Base-by-base conservation (phyloP, 1,140 invertebrate genomes). In the Pseudomyrmex concolor region DNA sequence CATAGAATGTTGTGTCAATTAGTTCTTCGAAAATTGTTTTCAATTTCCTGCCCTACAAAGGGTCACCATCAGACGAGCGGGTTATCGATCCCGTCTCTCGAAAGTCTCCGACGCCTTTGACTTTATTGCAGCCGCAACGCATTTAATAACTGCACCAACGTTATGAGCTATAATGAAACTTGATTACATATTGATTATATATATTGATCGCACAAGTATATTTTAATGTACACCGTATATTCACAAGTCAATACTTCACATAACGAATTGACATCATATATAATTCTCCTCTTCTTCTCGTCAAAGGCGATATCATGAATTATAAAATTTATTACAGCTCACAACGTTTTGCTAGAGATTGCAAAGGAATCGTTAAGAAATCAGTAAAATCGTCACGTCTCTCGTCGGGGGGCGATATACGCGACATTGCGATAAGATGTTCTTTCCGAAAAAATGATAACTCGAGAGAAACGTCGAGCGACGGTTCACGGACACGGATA, bases 301-400 rank as follows among this genome's bases (percentile, higher is more conserved):
- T 76, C n/a, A n/a, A 66, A 66, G 25, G 8, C 7, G 13, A 19
- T 19, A 55, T 66, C 48, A 34, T 34, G 5, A 54, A 60, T 17
- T 48, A 15, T 48, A 15, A 8, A n/a, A 54, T 51, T 8, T 48
- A 43, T 76, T 76, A 66, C 48, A 70, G 76, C 74, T 57, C 74
- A 45, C 57, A 25, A 59, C 25, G 63, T 13, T 57, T 15, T 63
- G 34, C 34, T 68, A 2, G 17, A 78, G 43, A 57, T 68, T 57
- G 74, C 64, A 59, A 80, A 71, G 5, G 22, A 22, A 70, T 60
- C 54, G 43, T 70, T 34, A 68, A 48, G 10, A n/a, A n/a, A 13
- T 50, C 54, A n/a, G 19, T 50, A 60, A 80, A 80, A 80, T 70
- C 66, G 67, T 59, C 74, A 68, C 74, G 51, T 71, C 66, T 80